Base-by-base conservation (phyloP, 1,140 invertebrate species). In the Oreohelix idahoensis region DNA sequence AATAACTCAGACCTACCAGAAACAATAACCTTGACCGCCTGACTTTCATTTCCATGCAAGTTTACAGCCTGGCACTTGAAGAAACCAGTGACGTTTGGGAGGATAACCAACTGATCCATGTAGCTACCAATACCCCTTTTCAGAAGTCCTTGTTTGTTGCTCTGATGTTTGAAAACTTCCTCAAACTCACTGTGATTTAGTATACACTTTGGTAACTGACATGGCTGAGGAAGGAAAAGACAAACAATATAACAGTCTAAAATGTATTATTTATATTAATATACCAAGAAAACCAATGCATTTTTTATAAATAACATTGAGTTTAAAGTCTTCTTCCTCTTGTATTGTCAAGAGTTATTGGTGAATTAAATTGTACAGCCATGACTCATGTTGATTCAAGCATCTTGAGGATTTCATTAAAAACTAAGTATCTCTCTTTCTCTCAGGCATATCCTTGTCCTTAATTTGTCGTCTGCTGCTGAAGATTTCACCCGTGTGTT, bases 1-100 rank as follows among this genome's bases (percentile, higher is more conserved):
- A 23, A 17, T 58, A 23, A 58, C 51, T 11, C n/a, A 32, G 11
- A 42, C 71, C 20, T 51, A 79, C 77, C 77, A 58, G 77, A 39
- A 42, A 42, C 77, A 79, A 79, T 32, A 39, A 49, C 35, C 58
- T 39, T 49, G 32, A 79, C 29, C 1, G 36, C 26, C 32, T 58
- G 32, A 15, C 51, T 38, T 1, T 2, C 13, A 15, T 69, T 26
- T 17, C 53, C 77, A 45, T 63, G 32, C 26, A 35, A 1, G 36
- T 79, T 79, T 15, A 20, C 32, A 45, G 77, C 77, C 15, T 13
- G 17, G 29, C 77, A 79, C 58, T 79, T 79, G 45, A 38, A 69
- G 77, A 58, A 79, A 17, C 77, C 77, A 10, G 77, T 63, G 8
- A 23, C 29, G 15, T 79, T 36, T 36, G 77, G 38, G 0, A 58